Evolutionary conservation across 92 coral and sea anemone genomes (phyloP), one percentile per base, ranked within the genome.

Genomic region (Porites divaricata): DNA sequence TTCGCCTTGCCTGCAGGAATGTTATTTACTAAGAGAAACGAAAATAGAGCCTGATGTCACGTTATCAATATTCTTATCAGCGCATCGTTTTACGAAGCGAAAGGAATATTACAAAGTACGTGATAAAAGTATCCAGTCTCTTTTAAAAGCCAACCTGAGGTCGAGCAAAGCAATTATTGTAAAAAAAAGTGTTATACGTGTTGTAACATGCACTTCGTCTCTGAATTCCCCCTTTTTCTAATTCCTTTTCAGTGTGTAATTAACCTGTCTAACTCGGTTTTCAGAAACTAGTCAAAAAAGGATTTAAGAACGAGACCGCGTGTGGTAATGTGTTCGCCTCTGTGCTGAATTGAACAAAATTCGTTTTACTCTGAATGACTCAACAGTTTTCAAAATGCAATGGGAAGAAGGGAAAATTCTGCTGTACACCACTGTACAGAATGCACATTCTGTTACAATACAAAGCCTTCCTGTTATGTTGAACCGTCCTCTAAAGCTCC

Each of bases 381-480:
- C 74, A 25, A 78, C 35, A 53, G 23, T 50, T 67, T 53, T 45
- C 35, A 28, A 28, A 2, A 48, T 75, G 14, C 26, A 25, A 52
- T 66, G 19, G 49, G 72, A 1, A 35, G 67, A 24, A 53, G 19
- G 8, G 54, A 14, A 66, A 79, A 79, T 9, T 79, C 51, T 51
- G 59, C 65, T 79, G 59, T 54, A 75, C 84, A 25, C 68, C 64
- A 52, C 65, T 66, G 25, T 67, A 67, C 84, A 79, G 68, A 53
- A 51, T 67, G 19, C 68, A 52, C 45, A 9, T 79, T 68, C 56
- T 25, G 0, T 53, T 53, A 20, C 54, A 67, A 16, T 25, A 28
- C 50, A 12, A 21, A 28, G 14, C 75, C 75, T 66, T 25, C 67
- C 51, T 74, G 83, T 65, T 79, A 67, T 65, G 13, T 14, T 10